Evolutionary conservation across 2,888 invertebrate species (phyloP).

Genomic region (Dioctria linearis): DNA sequence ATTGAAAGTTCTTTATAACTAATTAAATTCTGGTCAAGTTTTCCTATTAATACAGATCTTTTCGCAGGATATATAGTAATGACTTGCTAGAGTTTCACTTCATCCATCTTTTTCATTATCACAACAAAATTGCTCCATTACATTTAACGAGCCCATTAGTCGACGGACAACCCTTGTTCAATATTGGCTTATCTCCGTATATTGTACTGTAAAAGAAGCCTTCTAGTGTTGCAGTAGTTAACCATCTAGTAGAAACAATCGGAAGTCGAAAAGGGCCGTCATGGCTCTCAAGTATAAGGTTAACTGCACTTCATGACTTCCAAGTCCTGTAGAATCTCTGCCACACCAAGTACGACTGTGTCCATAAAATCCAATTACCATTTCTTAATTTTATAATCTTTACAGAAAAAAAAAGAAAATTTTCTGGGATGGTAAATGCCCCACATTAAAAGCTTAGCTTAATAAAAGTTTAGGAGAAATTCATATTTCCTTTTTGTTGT

Average conservation of each 20-base stretch:
- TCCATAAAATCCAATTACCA: constrained; percentile 56
- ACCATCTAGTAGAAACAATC: constrained; percentile 56
- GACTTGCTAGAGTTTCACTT: constrained; percentile 43
- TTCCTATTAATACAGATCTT: constrained; percentile 39
- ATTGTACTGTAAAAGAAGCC: constrained; percentile 38
- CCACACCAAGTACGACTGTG: constrained; percentile 41
- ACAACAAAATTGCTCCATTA: constrained; percentile 58
- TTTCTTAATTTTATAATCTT: constrained; percentile 57
- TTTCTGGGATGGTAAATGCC: constrained; percentile 10
- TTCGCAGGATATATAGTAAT: constrained; percentile 27
- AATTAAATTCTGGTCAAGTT: constrained; percentile 47
- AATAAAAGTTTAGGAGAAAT: constrained; percentile 38
- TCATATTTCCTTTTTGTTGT: constrained; percentile 25
- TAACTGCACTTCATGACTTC: constrained; percentile 46
- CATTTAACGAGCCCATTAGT: constrained; percentile 57
- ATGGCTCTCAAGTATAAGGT: constrained; percentile 43
- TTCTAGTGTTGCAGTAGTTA: constrained; percentile 17
- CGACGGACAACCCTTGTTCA: constrained; percentile 56
- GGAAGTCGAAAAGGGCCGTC: constrained; percentile 51
- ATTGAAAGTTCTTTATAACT: constrained; percentile 39
- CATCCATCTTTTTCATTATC: constrained; percentile 58
- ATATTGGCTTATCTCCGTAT: constrained; percentile 54
- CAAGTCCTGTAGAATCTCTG: constrained; percentile 29
- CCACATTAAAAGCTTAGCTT: constrained; percentile 22
- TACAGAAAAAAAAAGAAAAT: constrained; percentile 16